Conservation (phyloP, 2,888 invertebrate genomes). For the Dynastes tityus region DNA sequence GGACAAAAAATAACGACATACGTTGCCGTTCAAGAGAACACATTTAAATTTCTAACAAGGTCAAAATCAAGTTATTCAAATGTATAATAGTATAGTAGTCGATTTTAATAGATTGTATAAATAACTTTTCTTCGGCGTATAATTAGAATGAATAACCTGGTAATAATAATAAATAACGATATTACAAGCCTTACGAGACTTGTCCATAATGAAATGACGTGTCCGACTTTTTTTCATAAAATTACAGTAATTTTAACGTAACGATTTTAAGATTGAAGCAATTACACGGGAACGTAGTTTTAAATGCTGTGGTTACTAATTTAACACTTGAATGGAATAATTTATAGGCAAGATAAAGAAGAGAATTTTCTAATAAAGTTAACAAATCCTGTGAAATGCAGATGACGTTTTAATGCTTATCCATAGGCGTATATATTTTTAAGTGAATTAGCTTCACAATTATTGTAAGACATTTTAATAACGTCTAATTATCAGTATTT, state of each 20-base stretch:
- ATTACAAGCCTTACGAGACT: background rate
- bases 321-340: background rate
- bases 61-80: slow-evolving; percentile 12
- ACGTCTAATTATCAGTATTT: no score
- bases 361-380: background rate
- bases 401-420: no score
- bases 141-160: slow-evolving; percentile 16
- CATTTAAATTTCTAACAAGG: slow-evolving; percentile 19
- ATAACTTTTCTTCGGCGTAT: slow-evolving; percentile 4
- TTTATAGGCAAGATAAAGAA: background rate
- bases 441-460: no score
- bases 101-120: slow-evolving; percentile 11
- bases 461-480: no score
- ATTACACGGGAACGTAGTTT: background rate
- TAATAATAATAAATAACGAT: background rate
- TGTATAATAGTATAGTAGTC: background rate
- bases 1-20: no score
- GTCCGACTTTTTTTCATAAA: background rate
- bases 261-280: background rate
- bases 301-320: background rate
- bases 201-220: background rate
- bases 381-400: no score
- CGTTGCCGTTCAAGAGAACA: background rate
- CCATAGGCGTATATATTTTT: no score
- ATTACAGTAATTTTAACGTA: background rate